Base-by-base conservation (phyloP, 2,113 vertebrate species). In the Syngnathus typhle region DNA sequence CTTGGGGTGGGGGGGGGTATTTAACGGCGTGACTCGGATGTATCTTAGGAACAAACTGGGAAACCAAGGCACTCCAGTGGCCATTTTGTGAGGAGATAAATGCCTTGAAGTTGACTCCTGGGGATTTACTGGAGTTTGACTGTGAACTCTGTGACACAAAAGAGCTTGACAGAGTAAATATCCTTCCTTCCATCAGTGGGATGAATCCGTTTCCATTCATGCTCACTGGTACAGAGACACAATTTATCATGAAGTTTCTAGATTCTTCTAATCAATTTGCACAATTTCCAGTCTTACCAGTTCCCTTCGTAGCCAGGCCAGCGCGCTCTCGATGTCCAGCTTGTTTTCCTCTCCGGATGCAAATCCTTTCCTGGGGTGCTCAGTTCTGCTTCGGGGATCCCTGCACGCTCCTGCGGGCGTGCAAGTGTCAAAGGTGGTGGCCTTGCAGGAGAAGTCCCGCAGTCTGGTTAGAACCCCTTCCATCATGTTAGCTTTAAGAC, bases 371-470 rank as follows among this genome's bases (percentile, higher is more conserved):
- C 70, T 46, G 21, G 65, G 63, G 2, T 36, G 54, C 5, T 47
- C 64, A 0, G 27, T 16, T 60, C 64, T 65, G 38, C 61, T 64
- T 52, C 37, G 49, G 60, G 74, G 47, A 32, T 69, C 76, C 60
- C 60, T 73, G 69, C 73, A 82, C 0, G 21, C 75, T 60, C 71
- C 79, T 4, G 64, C 73, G 59, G 66, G 7, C 19, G 65, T 64
- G 64, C 77, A 55, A 51, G 87, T 85, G 23, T 91, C 85, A 72
- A 90, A 92, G 65, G 86, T 88, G 59, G 86, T 70, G 67, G 79
- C 85, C 81, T 85, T 89, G 51, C 74, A 90, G 83, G 91, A 93
- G 87, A 93, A 93, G 81, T 93, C 64, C 11, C 90, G 84, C 77
- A 91, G 76, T 70, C 77, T 67, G 72, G 82, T 90, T 47, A 90